Evolutionary conservation across 2,888 invertebrate genomes (phyloP), one percentile per base, ranked within the genome.

Genomic region (Eilema depressum): DNA sequence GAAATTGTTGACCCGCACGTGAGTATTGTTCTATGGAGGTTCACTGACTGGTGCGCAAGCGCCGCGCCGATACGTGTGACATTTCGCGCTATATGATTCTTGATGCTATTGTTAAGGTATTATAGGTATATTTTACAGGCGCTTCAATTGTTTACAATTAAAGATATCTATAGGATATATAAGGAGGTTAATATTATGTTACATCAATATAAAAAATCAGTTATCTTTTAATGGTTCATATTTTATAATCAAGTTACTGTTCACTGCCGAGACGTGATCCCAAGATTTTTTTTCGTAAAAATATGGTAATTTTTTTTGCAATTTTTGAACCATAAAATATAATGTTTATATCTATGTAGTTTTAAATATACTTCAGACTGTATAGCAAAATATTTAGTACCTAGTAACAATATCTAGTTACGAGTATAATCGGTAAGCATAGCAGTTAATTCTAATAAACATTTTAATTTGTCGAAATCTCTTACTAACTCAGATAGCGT

Each of bases 1-100:
- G 89, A 90, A 91, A 84, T 84, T 88, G 88, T 91, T 91, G 89
- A 89, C 87, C 89, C 77, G 85, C 86, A 86, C 87, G 85, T 86
- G 83, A 82, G 85, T 84, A 93, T 93, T 93, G 92, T 93, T 91
- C 85, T 87, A 86, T 79, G 75, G 81, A 91, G 86, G 93, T 92
- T 93, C 91, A 93, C 78, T 92, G 92, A 92, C 93, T 91, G 87
- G 75, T 77, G 85, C 80, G 84, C 86, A 78, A 85, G 86, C 87
- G 86, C 85, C 83, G 86, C 87, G 86, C 85, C 83, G 86, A 89
- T 85, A 86, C 85, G 86, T 86, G 85, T 89, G 88, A 88, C 85
- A 86, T 87, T 89, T 89, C 80, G 87, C 87, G 85, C 88, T 86
- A 89, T 89, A 90, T 88, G 86, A 83, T 82, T 77, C 79, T 83